These are phyloP conservation scores for Phytoseiulus persimilis DNA, from an alignment of 2,888 invertebrate genomes.

Conservation along the genomic window DNA sequence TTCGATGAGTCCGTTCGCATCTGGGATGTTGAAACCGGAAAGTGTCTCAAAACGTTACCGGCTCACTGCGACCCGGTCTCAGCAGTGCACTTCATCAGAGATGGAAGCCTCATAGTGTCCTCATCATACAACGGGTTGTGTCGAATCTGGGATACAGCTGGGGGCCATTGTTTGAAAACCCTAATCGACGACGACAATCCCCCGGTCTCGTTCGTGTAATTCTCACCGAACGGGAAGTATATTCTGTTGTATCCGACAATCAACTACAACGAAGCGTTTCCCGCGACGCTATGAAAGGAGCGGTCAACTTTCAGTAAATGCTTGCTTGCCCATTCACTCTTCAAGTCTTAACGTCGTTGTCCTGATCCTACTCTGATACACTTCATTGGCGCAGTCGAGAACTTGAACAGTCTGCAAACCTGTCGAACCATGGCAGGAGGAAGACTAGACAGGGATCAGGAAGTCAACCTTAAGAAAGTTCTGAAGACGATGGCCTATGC, in stretches of 20 bases:
- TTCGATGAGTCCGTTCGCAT: conserved; percentile 98
- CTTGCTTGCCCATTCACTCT: too few relatives aligned
- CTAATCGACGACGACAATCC: conserved; percentile 99
- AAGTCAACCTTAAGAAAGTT: conserved; percentile 93
- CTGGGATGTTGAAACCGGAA: conserved; percentile 96
- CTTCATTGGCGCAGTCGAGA: too few relatives aligned
- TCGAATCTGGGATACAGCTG: conserved; percentile 99
- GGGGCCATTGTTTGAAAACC: conserved; percentile 97
- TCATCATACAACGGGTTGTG: conserved; percentile 97
- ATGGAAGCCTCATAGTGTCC: conserved; percentile 95
- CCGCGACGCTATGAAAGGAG: too few relatives aligned
- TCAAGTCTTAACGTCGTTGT: too few relatives aligned
- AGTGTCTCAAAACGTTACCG: conserved; percentile 92
- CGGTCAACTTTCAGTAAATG: too few relatives aligned
- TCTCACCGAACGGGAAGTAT: conserved; percentile 99
- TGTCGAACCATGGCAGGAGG: too few relatives aligned
- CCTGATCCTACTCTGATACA: too few relatives aligned
- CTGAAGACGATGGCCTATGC: too few relatives aligned
- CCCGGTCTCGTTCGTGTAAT: conserved; percentile 98
- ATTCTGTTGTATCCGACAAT: too few relatives aligned
- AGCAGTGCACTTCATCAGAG: conserved; percentile 95
- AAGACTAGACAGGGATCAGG: conserved; percentile 95
- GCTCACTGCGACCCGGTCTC: conserved; percentile 99
- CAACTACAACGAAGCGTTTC: too few relatives aligned
- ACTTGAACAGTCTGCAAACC: too few relatives aligned